Evolutionary conservation across 2,113 vertebrate species (phyloP), one percentile per base, ranked within the genome.

Genomic region (Choloepus hoffmanni): DNA sequence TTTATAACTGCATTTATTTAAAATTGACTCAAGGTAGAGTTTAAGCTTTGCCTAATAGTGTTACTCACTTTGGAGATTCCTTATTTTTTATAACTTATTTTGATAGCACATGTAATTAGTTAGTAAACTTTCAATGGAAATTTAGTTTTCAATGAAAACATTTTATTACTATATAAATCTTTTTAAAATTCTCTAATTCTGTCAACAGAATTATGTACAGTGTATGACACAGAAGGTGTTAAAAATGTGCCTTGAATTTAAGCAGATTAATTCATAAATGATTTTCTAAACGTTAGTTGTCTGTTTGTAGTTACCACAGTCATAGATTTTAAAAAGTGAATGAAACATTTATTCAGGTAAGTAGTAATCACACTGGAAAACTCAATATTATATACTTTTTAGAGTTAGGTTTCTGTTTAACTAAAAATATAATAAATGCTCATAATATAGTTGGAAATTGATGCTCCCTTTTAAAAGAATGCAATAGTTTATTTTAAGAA

Each of bases 41-140:
- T 86, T 81, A 8, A 90, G 19, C 30, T 90, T 97, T 91, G 40
- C 43, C 36, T 95, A 65, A 48, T 43, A 84, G 67, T 97, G 12
- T 28, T 96, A 74, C 58, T 85, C 50, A 78, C 30, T 82, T 87
- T 89, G 92, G 58, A 76, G 5, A 78, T 93, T 68, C 21, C 3
- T 90, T 76, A 74, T 89, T 96, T 96, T 95, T 92, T 50, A 45
- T 92, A 65, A 93, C 43, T 96, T 68, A 77, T 40, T 92, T 95
- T 92, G 67, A 83, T 85, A 84, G 53, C 43, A 89, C 6, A 43
- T 65, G 21, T 68, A 79, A 10, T 50, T 89, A 90, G 50, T 92
- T 93, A 62, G 40, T 60, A 84, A 48, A 28, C 43, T 97, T 84
- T 65, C 45, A 82, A 55, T 92, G 23, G 72, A 81, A 87, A 92